Conservation (phyloP, 1,140 invertebrate genomes). For the Ooceraea biroi region DNA sequence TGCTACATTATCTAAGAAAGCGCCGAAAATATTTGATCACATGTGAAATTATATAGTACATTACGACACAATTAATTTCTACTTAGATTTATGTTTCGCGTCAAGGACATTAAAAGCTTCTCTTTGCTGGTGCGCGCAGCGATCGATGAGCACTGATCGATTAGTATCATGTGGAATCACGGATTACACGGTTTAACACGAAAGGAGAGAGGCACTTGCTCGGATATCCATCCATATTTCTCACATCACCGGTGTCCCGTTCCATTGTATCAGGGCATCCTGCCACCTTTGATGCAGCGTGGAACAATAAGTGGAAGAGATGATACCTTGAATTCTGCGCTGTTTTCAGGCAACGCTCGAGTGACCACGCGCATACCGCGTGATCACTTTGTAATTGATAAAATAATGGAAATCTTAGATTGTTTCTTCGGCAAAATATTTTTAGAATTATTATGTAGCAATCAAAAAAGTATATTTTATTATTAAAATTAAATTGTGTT, state of each 20-base stretch:
- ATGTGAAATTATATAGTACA: background rate
- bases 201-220: background rate
- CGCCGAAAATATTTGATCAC: conserved; percentile 4
- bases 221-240: conserved; percentile 20
- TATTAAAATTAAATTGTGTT: background rate
- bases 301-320: conserved; percentile 85
- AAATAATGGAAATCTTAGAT: conserved; percentile 21
- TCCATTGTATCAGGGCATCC: conserved; percentile 91
- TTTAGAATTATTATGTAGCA: background rate
- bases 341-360: conserved; percentile 22
- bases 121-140: background rate
- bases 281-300: conserved; percentile 90
- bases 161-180: conserved; percentile 38
- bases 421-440: conserved; percentile 4
- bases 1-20: background rate
- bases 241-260: conserved; percentile 88
- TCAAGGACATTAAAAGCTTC: conserved; percentile 26
- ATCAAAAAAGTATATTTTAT: background rate
- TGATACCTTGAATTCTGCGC: conserved; percentile 33
- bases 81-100: background rate
- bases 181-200: conserved; percentile 15
- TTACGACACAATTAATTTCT: conserved; percentile 34
- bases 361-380: background rate
- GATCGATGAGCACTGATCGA: conserved; percentile 14
- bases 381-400: conserved; percentile 31